Conservation (phyloP, 2,888 invertebrate genomes). For the Deilephila elpenor region DNA sequence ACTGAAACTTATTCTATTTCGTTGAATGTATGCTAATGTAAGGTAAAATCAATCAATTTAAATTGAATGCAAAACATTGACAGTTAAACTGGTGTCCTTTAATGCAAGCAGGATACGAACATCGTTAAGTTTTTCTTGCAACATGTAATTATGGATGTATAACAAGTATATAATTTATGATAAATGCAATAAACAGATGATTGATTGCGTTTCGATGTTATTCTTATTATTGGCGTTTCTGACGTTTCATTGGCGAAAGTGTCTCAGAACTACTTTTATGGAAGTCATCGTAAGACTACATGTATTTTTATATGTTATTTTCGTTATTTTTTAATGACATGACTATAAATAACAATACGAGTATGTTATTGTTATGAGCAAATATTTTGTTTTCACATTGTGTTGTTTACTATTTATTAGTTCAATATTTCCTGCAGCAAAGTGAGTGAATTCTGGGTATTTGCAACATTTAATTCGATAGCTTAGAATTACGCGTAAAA, state of each 20-base stretch:
- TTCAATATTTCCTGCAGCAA: neutral
- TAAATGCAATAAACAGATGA: conserved; percentile 37
- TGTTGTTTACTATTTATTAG: neutral
- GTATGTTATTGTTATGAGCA: no score
- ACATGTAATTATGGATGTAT: conserved; percentile 16
- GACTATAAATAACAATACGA: no score
- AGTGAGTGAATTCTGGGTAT: neutral
- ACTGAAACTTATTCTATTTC: neutral
- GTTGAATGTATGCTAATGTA: neutral
- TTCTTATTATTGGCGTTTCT: conserved; percentile 47
- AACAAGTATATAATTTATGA: conserved; percentile 31
- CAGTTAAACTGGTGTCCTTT: conserved; percentile 20
- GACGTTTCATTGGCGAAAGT: conserved; percentile 29
- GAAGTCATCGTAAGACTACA: neutral
- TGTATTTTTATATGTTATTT: neutral
- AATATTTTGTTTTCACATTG: no score
- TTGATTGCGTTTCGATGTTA: conserved; percentile 44
- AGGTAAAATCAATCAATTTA: conserved; percentile 7
- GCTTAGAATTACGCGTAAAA: neutral
- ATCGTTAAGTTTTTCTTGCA: conserved; percentile 20
- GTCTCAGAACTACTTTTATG: neutral
- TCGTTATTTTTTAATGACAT: neutral
- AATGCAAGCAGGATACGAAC: conserved; percentile 17
- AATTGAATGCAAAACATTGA: conserved; percentile 4
- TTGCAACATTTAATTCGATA: conserved; percentile 13